phyloP scores from a whole-genome alignment of 2,113 vertebrate species.

The Globicephala melas region DNA sequence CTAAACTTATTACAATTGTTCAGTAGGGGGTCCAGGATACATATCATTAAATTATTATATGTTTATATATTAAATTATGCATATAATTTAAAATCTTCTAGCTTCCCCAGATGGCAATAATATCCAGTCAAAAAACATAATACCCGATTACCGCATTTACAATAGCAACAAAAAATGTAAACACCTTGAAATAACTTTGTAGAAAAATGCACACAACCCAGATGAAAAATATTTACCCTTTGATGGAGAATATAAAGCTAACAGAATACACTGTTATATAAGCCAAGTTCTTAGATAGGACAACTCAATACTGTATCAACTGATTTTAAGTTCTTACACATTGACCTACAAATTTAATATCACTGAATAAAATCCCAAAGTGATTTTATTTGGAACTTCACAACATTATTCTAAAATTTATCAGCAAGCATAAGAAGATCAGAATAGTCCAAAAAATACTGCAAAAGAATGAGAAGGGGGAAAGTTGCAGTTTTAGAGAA shows the following conservation, averaged over 20 bases:
- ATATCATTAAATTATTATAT: background rate
- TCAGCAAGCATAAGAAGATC: constrained; percentile 15
- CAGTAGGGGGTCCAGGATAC: background rate
- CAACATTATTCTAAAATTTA: constrained; percentile 39
- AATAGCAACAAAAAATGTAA: background rate
- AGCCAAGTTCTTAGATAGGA: background rate
- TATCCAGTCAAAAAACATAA: background rate
- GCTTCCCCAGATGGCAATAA: background rate
- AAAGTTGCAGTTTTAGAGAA: background rate
- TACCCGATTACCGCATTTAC: background rate
- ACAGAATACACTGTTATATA: background rate
- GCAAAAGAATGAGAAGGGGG: background rate
- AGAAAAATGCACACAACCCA: background rate
- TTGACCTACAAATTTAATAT: constrained; percentile 41
- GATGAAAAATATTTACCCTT: background rate
- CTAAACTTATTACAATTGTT: background rate
- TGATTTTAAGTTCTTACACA: constrained; percentile 36
- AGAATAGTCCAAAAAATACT: background rate
- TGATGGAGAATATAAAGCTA: background rate
- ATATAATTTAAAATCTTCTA: background rate
- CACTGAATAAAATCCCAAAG: constrained; percentile 47
- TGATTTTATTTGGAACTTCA: constrained; percentile 38
- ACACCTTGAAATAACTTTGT: background rate
- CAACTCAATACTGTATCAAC: constrained; percentile 5
- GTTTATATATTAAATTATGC: background rate